Evolutionary conservation across 2,113 vertebrate species (phyloP).

Genomic region (Bolborhynchus lineola): DNA sequence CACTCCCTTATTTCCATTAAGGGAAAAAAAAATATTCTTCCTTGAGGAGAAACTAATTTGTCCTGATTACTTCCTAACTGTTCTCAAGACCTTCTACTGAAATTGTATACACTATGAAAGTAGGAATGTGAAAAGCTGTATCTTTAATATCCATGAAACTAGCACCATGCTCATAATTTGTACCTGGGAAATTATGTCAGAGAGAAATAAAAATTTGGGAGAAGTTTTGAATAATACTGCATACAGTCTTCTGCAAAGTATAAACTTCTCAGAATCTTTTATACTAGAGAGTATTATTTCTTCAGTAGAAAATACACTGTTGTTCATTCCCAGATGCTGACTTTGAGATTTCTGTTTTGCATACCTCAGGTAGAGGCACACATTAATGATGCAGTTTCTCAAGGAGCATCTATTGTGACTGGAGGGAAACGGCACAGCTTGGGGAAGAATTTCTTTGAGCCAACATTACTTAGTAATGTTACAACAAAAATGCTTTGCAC

Average conservation of each 20-base stretch:
- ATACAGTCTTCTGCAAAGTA: not conserved
- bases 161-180: not conserved
- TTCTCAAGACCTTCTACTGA: not conserved
- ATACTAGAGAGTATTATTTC: not conserved
- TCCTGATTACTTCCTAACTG: not conserved
- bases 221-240: not conserved
- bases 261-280: not conserved
- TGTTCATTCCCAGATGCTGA: not conserved
- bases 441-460: slow-evolving; percentile 90
- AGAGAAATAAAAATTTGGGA: not conserved
- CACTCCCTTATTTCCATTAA: not conserved
- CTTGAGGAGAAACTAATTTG: not conserved
- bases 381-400: slow-evolving; percentile 84
- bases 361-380: slow-evolving; percentile 85
- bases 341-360: not conserved
- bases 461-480: slow-evolving; percentile 87
- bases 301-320: not conserved
- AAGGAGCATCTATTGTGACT: slow-evolving; percentile 82
- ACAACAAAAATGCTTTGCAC: slow-evolving; percentile 88
- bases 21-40: not conserved
- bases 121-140: not conserved
- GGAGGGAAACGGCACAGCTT: slow-evolving; percentile 85
- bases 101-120: not conserved
- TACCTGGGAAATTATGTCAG: not conserved
- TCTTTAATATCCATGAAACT: not conserved